phyloP scores from a whole-genome alignment of 2,888 invertebrate species.

The Eupithecia dodoneata region DNA sequence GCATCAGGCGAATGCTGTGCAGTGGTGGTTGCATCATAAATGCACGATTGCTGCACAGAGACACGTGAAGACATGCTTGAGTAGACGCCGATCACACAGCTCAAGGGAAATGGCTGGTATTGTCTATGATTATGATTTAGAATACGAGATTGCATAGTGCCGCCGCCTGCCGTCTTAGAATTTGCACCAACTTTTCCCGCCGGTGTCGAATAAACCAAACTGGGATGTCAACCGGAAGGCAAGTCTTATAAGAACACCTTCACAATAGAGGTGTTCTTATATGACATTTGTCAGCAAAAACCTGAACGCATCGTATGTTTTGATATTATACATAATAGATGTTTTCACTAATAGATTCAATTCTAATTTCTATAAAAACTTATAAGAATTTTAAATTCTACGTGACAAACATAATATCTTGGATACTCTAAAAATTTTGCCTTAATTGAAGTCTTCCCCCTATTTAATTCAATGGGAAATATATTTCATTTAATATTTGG shows the following conservation, averaged over 20 bases:
- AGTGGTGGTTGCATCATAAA: slow-evolving; percentile 24
- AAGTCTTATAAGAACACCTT: no score
- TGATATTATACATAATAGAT: not conserved
- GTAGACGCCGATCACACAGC: slow-evolving; percentile 17
- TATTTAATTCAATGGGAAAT: no score
- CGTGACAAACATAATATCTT: not conserved
- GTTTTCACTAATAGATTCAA: not conserved
- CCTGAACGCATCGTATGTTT: not conserved
- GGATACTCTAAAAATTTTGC: not conserved
- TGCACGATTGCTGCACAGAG: slow-evolving; percentile 20
- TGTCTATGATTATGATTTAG: not conserved
- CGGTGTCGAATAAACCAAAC: not conserved
- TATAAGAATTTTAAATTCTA: no score
- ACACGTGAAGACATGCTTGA: slow-evolving; percentile 32
- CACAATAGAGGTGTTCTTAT: not conserved
- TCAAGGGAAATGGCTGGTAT: slow-evolving; percentile 3
- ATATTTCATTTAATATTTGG: not conserved
- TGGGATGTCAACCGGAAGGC: no score
- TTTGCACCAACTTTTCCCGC: not conserved
- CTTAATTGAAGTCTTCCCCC: not conserved
- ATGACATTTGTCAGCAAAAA: not conserved
- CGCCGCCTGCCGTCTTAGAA: not conserved
- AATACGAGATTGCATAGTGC: not conserved
- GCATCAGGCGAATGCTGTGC: not conserved
- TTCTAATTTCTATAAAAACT: not conserved